Evolutionary conservation across 2,113 vertebrate species (phyloP).

Genomic region (Pluvialis apricaria): DNA sequence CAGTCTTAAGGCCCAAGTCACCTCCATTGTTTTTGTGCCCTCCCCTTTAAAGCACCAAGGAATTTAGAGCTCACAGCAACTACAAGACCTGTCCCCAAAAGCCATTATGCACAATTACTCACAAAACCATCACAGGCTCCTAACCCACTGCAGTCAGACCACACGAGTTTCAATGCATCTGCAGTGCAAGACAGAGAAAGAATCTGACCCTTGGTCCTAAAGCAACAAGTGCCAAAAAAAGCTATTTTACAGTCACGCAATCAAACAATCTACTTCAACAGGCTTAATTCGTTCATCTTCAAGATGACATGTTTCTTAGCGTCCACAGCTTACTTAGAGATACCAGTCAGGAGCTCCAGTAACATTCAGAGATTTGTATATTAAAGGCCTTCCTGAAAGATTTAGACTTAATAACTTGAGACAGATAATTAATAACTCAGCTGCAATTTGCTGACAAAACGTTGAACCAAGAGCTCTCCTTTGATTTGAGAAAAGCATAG

Average conservation of each 20-base stretch:
- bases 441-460: slow-evolving; percentile 43
- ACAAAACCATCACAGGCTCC: neutral
- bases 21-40: neutral
- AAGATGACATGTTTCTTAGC: neutral
- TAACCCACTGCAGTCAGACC: neutral
- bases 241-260: neutral
- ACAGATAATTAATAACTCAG: slow-evolving; percentile 48
- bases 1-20: neutral
- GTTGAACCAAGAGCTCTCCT: neutral
- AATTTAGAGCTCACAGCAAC: neutral
- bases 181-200: neutral
- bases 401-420: slow-evolving; percentile 48
- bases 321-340: neutral
- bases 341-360: neutral
- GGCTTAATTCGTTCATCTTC: neutral
- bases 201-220: slow-evolving; percentile 3
- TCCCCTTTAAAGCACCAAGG: neutral
- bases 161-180: neutral
- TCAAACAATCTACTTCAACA: neutral
- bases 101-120: neutral
- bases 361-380: slow-evolving; percentile 17
- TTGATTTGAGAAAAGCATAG: neutral
- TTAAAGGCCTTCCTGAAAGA: slow-evolving; percentile 40
- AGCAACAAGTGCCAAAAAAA: slow-evolving; percentile 3
- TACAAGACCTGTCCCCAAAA: neutral